These are phyloP conservation scores for Andrena marginata DNA, from an alignment of 2,888 invertebrate genomes.

Conservation along the genomic window DNA sequence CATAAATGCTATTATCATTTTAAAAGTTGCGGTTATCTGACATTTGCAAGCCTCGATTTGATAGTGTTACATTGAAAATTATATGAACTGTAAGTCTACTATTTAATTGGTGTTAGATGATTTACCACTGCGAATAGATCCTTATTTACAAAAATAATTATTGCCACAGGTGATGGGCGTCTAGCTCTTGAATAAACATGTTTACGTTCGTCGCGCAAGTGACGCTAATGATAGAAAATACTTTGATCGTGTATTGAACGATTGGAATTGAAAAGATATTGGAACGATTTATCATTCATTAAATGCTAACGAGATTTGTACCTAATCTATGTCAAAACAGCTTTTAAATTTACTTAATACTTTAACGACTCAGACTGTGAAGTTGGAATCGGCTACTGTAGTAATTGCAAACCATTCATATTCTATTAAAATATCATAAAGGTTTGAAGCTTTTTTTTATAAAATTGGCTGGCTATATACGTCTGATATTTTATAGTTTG, in stretches of 20 bases:
- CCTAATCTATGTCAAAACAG: too few species aligned
- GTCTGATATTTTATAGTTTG: too few species aligned
- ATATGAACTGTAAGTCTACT: not conserved
- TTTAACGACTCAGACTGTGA: too few species aligned
- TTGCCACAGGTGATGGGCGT: conserved; percentile 25
- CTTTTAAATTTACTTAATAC: too few species aligned
- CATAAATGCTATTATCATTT: not conserved
- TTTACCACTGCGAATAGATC: conserved; percentile 24
- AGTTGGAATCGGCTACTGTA: too few species aligned
- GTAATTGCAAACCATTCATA: too few species aligned
- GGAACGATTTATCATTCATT: not conserved
- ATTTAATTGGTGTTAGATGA: conserved; percentile 13
- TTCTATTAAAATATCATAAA: too few species aligned
- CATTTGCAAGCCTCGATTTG: too few species aligned
- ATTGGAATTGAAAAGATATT: not conserved
- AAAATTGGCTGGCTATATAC: too few species aligned
- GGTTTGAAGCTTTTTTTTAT: too few species aligned
- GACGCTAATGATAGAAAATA: conserved; percentile 3
- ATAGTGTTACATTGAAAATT: not conserved
- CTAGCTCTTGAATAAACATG: conserved; percentile 8
- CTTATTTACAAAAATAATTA: conserved; percentile 36
- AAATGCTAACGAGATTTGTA: too few species aligned
- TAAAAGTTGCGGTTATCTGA: too few species aligned
- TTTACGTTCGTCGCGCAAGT: conserved; percentile 16
- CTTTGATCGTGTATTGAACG: not conserved